These are phyloP conservation scores for Trachelipus rathkii DNA, from an alignment of 1,140 invertebrate species.

Conservation along the genomic window DNA sequence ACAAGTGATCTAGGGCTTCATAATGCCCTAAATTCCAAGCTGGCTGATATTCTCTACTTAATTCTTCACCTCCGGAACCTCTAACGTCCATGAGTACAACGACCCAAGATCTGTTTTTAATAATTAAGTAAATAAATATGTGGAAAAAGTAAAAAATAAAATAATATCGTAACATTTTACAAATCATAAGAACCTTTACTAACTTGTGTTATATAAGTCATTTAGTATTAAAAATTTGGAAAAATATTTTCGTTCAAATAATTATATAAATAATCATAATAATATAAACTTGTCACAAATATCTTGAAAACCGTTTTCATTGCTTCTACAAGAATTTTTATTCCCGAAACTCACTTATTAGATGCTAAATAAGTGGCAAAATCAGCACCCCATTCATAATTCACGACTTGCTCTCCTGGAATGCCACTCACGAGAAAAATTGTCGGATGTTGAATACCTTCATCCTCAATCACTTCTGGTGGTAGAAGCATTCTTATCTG, in stretches of 20 bases:
- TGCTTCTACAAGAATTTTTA: too few relatives aligned
- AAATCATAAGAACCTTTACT: too few relatives aligned
- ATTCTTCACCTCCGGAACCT: constrained; percentile 71
- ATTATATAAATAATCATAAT: neutral
- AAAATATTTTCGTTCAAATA: neutral
- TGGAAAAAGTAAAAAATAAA: too few relatives aligned
- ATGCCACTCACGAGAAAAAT: constrained; percentile 72
- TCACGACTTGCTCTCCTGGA: constrained; percentile 70
- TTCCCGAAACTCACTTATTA: constrained; percentile 49
- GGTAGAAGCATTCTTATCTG: constrained; percentile 66
- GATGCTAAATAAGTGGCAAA: constrained; percentile 74
- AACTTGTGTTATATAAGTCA: too few relatives aligned
- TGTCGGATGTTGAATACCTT: constrained; percentile 75
- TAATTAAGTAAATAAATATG: too few relatives aligned
- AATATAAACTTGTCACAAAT: too few relatives aligned
- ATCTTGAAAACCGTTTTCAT: too few relatives aligned
- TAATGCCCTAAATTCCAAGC: constrained; percentile 58
- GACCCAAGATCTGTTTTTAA: constrained; percentile 61
- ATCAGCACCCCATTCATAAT: constrained; percentile 65
- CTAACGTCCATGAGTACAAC: constrained; percentile 73
- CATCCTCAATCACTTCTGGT: constrained; percentile 68
- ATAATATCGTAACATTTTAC: too few relatives aligned
- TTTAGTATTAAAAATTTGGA: neutral
- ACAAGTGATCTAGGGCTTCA: constrained; percentile 57
- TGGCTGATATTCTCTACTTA: constrained; percentile 66